These are phyloP conservation scores for Tetranychus truncatus DNA, from an alignment of 2,888 invertebrate genomes.

Conservation along the genomic window DNA sequence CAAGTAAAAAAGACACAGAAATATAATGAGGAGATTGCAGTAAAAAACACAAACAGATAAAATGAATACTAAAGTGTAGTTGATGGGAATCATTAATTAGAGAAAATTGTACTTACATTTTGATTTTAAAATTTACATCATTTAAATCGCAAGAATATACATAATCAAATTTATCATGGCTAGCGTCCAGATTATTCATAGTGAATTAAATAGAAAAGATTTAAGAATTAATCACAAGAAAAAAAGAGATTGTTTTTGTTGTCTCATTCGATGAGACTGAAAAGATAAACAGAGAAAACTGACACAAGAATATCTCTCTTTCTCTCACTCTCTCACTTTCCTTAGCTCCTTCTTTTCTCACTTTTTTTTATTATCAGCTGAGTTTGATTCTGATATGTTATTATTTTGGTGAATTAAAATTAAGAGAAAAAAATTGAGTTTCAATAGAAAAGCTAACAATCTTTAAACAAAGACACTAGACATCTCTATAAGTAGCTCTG, in stretches of 20 bases:
- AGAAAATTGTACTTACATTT: constrained; percentile 21
- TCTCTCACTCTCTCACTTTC: constrained; percentile 2
- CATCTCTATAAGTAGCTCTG: too few species aligned
- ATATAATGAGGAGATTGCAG: constrained; percentile 37
- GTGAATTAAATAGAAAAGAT: background rate
- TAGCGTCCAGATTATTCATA: background rate
- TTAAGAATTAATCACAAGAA: background rate
- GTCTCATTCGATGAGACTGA: background rate
- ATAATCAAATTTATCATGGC: constrained; percentile 19
- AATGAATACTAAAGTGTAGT: background rate
- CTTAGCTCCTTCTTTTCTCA: background rate
- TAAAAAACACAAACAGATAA: constrained; percentile 10
- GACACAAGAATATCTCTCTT: background rate
- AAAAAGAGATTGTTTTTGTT: background rate
- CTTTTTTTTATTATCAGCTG: background rate
- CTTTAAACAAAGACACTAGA: too few species aligned
- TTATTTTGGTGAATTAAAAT: background rate
- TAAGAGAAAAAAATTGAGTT: too few species aligned
- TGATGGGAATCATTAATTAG: background rate
- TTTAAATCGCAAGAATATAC: constrained; percentile 24
- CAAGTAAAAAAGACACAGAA: constrained; percentile 50
- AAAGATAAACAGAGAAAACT: background rate
- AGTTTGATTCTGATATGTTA: background rate
- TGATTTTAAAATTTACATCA: constrained; percentile 22
- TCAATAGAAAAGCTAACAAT: too few species aligned